Evolutionary conservation across 2,888 invertebrate species (phyloP), one percentile per base, ranked within the genome.

Genomic region (Orthonychiurus folsomi): DNA sequence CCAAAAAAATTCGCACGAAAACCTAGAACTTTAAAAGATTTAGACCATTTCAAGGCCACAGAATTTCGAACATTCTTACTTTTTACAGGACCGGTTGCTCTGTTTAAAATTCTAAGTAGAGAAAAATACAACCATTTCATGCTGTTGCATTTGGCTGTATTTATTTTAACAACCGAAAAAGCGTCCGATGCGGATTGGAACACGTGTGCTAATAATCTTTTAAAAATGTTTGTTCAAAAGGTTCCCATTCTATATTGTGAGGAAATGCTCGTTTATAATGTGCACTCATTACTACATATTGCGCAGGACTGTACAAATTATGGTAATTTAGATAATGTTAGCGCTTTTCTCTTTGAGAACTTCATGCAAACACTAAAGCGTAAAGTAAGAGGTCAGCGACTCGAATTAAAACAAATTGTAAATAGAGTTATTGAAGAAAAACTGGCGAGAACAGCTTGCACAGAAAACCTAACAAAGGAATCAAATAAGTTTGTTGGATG

Each of bases 281-380:
- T 77, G 3, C 77, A 77, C 68, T 72, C 73, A 53, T 62, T 77
- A n/a, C 63, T 71, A 28, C 77, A 77, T 71, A 48, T 76, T 28
- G 71, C 75, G 21, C 71, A 73, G 62, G 76, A 77, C 66, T 74
- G 73, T 3, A 53, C 55, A 61, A 72, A 63, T 52, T 75, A 73
- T 70, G 76, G 76, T 5, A 28, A 55, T 37, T 68, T 76, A 26
- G 71, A 74, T 60, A 67, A 67, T 28, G 74, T 74, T 63, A 75
- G 72, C 59, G 66, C 74, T 5, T 76, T 76, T 69, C 71, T 74
- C 3, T 77, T 75, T 73, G 76, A 77, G 67, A 76, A 71, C 60
- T 71, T 66, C 47, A 60, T 76, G 50, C 71, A 70, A 56, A 61
- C 54, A 25, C 27, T 74, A 24, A 68, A 70, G 47, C 61, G 56